A percentile compares a stretch with the other conserved stretches of the same genome.
Conservation (phyloP, 2,888 invertebrate genomes). For the Mythimna vitellina region DNA sequence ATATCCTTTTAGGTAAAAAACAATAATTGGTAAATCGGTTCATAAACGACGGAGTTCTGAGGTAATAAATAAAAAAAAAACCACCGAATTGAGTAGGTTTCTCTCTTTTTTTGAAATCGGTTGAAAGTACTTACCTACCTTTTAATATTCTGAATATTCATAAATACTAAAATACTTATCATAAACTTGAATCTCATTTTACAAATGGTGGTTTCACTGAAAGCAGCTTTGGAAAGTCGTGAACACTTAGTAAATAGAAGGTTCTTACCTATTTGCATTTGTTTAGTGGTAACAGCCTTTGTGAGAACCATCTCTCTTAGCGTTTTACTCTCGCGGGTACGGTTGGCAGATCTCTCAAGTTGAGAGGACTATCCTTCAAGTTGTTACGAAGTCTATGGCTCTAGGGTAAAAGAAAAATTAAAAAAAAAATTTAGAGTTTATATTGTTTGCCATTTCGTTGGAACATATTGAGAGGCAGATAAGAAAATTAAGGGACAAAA, state of each 20-base stretch:
- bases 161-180: background rate
- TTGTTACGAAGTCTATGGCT: background rate
- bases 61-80: no score
- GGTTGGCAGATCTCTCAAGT: background rate
- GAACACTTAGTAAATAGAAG: background rate
- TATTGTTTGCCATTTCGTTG: background rate
- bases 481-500: no score
- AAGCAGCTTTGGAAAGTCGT: conserved; percentile 22
- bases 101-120: no score
- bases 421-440: no score
- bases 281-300: conserved; percentile 12
- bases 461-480: background rate
- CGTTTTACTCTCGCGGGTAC: background rate
- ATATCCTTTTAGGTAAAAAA: no score
- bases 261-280: conserved; percentile 33
- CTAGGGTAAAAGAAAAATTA: no score
- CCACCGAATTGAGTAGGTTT: no score
- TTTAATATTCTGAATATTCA: conserved; percentile 7
- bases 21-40: no score
- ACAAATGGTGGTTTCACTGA: conserved; percentile 3
- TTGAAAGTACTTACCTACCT: no score
- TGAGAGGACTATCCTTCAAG: background rate
- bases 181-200: background rate
- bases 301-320: conserved; percentile 17
- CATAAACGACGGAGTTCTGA: no score